A percentile compares a stretch with the other conserved stretches of the same genome.
Conservation (phyloP, 2,888 invertebrate species). For the Syrphus vitripennis region DNA sequence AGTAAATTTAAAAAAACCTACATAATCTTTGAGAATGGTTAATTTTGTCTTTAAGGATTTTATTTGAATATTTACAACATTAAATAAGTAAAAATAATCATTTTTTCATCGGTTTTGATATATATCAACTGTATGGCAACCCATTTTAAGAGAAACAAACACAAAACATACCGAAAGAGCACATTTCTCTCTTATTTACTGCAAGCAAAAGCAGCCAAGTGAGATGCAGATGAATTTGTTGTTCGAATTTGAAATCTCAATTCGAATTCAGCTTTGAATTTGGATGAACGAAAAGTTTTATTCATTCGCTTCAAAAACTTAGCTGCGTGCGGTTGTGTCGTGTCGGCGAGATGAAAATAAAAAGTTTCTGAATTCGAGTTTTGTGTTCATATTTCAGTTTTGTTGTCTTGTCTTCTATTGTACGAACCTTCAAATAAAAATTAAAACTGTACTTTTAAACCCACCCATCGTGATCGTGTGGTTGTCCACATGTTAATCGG, state of each 20-base stretch:
- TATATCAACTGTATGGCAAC: too few species aligned
- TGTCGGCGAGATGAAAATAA: slow-evolving; percentile 13
- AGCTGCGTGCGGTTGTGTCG: slow-evolving; percentile 23
- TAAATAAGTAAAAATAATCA: too few species aligned
- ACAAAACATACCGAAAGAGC: background rate
- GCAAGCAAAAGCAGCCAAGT: too few species aligned
- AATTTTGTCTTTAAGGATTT: too few species aligned
- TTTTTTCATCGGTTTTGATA: too few species aligned
- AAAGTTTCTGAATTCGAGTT: slow-evolving; percentile 17
- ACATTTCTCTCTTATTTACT: background rate
- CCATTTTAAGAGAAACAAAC: slow-evolving; percentile 4
- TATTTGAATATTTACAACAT: too few species aligned
- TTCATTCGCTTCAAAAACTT: slow-evolving; percentile 45
- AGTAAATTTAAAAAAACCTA: too few species aligned
- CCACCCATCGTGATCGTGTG: background rate
- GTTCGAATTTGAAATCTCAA: slow-evolving; percentile 25
- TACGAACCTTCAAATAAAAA: slow-evolving; percentile 13
- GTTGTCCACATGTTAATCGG: slow-evolving; percentile 45
- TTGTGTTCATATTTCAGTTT: slow-evolving; percentile 14
- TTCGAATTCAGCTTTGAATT: slow-evolving; percentile 50
- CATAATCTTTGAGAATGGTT: too few species aligned
- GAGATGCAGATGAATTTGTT: slow-evolving; percentile 1
- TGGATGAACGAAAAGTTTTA: slow-evolving; percentile 21
- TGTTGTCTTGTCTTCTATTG: background rate
- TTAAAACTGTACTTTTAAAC: slow-evolving; percentile 52